Conservation (phyloP, 1,140 invertebrate species). For the Trichonephila clavipes region DNA sequence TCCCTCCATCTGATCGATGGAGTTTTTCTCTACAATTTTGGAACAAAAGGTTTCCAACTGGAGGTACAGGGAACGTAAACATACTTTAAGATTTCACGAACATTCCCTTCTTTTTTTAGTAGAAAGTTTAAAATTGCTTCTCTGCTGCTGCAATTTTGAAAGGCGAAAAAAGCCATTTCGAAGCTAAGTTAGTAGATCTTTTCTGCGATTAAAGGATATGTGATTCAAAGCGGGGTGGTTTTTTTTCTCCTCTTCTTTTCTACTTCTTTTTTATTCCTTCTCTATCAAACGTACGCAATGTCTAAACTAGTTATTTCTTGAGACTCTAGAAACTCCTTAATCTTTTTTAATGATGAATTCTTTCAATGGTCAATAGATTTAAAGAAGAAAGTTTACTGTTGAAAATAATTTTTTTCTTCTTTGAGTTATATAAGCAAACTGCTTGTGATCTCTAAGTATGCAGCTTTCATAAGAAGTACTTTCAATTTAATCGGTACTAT, state of each 20-base stretch:
- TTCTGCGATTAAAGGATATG: conserved; percentile 58
- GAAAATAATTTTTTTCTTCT: neutral
- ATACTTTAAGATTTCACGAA: conserved; percentile 44
- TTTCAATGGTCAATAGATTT: neutral
- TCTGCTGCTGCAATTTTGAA: conserved; percentile 6
- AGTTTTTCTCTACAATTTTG: conserved; percentile 39
- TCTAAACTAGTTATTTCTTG: neutral
- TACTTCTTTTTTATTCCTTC: no score
- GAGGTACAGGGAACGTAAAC: conserved; percentile 18
- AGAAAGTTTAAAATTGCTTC: conserved; percentile 57
- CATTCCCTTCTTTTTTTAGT: conserved; percentile 34
- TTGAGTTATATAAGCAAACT: no score
- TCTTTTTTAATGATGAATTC: conserved; percentile 37
- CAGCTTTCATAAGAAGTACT: no score
- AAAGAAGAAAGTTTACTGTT: neutral
- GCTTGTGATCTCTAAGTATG: no score
- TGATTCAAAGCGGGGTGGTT: neutral
- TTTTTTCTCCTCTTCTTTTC: neutral
- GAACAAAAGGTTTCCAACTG: conserved; percentile 49
- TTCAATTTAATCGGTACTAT: no score
- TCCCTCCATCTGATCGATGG: conserved; percentile 48
- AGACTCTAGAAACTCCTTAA: neutral
- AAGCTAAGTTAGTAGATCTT: conserved; percentile 39
- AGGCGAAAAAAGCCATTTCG: conserved; percentile 48
- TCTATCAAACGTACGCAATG: neutral